Conservation (phyloP, 1,140 invertebrate species). For the Pseudomyrmex pallidus region DNA sequence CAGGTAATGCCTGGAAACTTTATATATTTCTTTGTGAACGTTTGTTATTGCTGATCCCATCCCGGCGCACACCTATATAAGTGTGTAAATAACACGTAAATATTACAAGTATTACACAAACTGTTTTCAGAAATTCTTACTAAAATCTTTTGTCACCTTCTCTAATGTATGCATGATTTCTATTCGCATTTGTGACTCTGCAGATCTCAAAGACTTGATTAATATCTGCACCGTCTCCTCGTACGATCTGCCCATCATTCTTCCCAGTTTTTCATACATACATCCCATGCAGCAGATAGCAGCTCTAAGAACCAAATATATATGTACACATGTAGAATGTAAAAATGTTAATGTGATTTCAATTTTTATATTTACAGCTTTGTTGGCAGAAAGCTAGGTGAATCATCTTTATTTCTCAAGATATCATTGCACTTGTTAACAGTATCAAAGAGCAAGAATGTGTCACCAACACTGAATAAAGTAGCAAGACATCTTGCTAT, state of each 20-base stretch:
- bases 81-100: slow-evolving; percentile 33
- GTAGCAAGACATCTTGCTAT: slow-evolving; percentile 97
- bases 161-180: slow-evolving; percentile 99
- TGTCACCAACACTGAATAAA: slow-evolving; percentile 98
- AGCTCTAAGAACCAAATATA: slow-evolving; percentile 88
- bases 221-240: slow-evolving; percentile 98
- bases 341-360: background rate
- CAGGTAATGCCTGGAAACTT: slow-evolving; percentile 93
- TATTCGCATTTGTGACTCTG: slow-evolving; percentile 97
- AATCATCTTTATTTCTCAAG: slow-evolving; percentile 98
- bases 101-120: slow-evolving; percentile 7
- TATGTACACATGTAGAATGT: background rate
- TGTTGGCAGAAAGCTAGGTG: slow-evolving; percentile 96
- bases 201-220: slow-evolving; percentile 95
- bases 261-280: slow-evolving; percentile 98
- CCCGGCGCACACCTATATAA: slow-evolving; percentile 89
- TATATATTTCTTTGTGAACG: slow-evolving; percentile 97
- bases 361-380: slow-evolving; percentile 92
- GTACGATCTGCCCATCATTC: slow-evolving; percentile 99
- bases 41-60: slow-evolving; percentile 95
- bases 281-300: slow-evolving; percentile 98
- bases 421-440: slow-evolving; percentile 99
- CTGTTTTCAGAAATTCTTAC: slow-evolving; percentile 36
- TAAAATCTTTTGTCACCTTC: slow-evolving; percentile 87
- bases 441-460: slow-evolving; percentile 98